Evolutionary conservation across 1,140 invertebrate genomes (phyloP).

Genomic region (Trachymyrmex septentrionalis): DNA sequence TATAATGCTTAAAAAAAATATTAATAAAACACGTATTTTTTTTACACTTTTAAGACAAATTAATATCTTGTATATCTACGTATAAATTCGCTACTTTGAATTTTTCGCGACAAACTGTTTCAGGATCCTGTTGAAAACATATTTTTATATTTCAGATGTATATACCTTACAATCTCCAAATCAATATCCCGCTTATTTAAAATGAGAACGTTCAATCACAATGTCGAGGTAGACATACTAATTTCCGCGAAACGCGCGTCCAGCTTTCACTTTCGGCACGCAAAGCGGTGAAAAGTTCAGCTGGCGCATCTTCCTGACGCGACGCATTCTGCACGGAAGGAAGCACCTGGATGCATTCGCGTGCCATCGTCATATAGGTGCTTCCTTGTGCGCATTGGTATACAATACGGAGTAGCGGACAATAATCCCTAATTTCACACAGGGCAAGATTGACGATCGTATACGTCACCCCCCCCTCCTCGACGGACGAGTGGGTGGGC

Average conservation of each 20-base stretch:
- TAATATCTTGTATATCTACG: background rate
- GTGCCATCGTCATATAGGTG: slow-evolving; percentile 62
- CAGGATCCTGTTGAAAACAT: slow-evolving; percentile 4
- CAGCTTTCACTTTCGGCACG: slow-evolving; percentile 24
- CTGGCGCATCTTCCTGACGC: slow-evolving; percentile 7
- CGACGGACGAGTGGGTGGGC: slow-evolving; percentile 9
- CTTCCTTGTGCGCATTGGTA: slow-evolving; percentile 31
- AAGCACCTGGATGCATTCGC: slow-evolving; percentile 69
- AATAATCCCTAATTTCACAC: slow-evolving; percentile 74
- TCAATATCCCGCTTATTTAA: background rate
- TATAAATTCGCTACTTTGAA: background rate
- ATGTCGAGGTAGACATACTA: slow-evolving; percentile 30
- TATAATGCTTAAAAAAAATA: background rate
- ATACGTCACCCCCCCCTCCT: slow-evolving; percentile 37
- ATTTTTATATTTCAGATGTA: background rate
- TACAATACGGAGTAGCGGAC: slow-evolving; percentile 43
- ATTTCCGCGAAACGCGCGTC: slow-evolving; percentile 43
- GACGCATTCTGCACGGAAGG: background rate
- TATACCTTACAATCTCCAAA: background rate
- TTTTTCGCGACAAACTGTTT: background rate
- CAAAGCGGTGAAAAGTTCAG: slow-evolving; percentile 42
- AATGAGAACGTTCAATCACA: slow-evolving; percentile 33
- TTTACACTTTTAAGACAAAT: background rate
- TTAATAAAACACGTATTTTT: background rate
- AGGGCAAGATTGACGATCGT: slow-evolving; percentile 74